These are phyloP conservation scores for Callinectes sapidus DNA, from an alignment of 2,888 invertebrate species.

Conservation along the genomic window DNA sequence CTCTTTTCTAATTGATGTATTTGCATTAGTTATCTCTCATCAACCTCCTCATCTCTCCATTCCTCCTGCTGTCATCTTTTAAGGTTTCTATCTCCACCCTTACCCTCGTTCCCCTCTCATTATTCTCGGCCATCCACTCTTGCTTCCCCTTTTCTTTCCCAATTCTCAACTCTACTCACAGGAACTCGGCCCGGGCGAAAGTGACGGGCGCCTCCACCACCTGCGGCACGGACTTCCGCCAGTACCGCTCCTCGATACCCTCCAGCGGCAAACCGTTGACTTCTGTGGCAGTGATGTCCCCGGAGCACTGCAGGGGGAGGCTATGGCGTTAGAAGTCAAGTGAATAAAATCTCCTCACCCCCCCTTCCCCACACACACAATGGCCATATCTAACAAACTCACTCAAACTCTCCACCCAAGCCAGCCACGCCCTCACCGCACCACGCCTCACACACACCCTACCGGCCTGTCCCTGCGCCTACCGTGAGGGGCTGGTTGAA, in stretches of 20 bases:
- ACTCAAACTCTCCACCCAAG: not conserved
- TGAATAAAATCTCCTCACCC: not conserved
- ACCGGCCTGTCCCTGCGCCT: not conserved
- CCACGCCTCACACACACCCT: not conserved
- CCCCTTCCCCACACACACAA: not conserved
- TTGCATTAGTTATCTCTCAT: too few species aligned
- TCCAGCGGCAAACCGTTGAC: constrained; percentile 43
- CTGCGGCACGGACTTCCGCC: constrained; percentile 36
- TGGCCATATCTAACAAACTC: not conserved
- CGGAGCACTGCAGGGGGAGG: constrained; percentile 14
- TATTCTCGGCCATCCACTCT: not conserved
- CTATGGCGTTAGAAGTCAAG: not conserved
- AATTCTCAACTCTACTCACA: constrained; percentile 10
- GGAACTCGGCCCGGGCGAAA: constrained; percentile 23
- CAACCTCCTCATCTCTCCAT: too few species aligned
- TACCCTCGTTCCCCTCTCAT: not conserved
- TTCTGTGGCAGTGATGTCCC: constrained; percentile 8
- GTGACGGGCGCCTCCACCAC: not conserved
- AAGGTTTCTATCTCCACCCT: not conserved
- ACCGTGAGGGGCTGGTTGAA: constrained; percentile 37
- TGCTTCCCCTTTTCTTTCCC: not conserved
- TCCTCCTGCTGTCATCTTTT: too few species aligned
- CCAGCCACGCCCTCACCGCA: not conserved
- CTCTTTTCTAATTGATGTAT: too few species aligned
- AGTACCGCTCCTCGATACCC: constrained; percentile 9